These are phyloP conservation scores for Hippopotamyrus pictus DNA, from an alignment of 2,797 vertebrate species.

Conservation along the genomic window DNA sequence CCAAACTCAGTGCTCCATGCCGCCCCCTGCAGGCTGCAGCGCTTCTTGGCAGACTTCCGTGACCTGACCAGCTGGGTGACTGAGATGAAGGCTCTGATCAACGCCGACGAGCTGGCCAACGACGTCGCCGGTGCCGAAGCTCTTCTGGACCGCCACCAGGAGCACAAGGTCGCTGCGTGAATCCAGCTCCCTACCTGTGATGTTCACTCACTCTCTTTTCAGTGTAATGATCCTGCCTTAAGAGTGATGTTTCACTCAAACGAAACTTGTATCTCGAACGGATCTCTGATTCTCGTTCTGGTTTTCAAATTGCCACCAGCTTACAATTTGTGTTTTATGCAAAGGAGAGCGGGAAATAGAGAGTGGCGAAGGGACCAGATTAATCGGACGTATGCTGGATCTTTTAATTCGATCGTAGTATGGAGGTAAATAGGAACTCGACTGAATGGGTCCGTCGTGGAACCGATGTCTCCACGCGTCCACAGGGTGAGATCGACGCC, in stretches of 20 bases:
- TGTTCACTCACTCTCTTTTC: background rate
- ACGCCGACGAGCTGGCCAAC: slow-evolving; percentile 92
- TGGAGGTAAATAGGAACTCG: background rate
- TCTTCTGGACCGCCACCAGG: slow-evolving; percentile 90
- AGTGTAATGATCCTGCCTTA: background rate
- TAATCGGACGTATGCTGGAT: background rate
- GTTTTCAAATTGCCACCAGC: background rate
- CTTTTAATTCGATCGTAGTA: background rate
- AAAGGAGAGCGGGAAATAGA: background rate
- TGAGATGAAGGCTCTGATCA: slow-evolving; percentile 97
- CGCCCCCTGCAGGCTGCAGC: slow-evolving; percentile 72
- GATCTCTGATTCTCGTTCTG: background rate
- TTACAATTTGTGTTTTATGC: background rate
- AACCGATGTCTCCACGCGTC: background rate
- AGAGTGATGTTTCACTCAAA: background rate
- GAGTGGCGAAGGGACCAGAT: background rate
- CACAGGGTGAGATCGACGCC: slow-evolving; percentile 92
- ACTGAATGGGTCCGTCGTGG: background rate
- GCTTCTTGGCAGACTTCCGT: slow-evolving; percentile 92
- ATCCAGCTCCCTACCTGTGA: too few species aligned
- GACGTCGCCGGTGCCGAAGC: slow-evolving; percentile 96
- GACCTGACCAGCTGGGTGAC: slow-evolving; percentile 99
- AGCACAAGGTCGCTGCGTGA: slow-evolving; percentile 76
- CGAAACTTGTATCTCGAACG: background rate
- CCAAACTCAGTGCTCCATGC: background rate